phyloP scores from a whole-genome alignment of 2,113 vertebrate genomes.

The Rhinolophus ferrumequinum region DNA sequence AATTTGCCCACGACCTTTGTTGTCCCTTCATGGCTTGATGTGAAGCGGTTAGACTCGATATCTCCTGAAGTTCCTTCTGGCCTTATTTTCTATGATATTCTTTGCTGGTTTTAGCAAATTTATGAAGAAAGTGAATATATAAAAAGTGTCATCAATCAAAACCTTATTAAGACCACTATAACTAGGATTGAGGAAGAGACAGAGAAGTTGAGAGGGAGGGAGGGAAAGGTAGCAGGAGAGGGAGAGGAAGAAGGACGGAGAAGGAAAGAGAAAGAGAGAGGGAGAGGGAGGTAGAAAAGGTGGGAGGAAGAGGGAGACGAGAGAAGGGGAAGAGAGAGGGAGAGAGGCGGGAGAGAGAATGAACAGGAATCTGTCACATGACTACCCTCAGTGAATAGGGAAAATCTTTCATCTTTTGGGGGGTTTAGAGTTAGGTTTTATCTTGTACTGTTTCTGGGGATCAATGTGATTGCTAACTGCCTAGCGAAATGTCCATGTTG shows the following conservation, averaged over 20 bases:
- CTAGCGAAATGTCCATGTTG: not conserved
- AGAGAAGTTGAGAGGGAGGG: too few relatives aligned
- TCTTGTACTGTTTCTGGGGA: not conserved
- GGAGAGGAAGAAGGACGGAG: rapidly evolving
- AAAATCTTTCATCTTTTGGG: not conserved
- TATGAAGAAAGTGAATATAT: not conserved
- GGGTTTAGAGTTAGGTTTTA: not conserved
- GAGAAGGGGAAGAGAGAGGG: too few relatives aligned
- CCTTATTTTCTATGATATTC: not conserved
- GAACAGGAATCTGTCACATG: not conserved
- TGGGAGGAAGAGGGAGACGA: not conserved
- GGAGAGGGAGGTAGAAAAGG: too few relatives aligned
- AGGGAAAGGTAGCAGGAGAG: not conserved
- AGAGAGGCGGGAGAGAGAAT: not conserved
- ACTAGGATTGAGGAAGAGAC: not conserved
- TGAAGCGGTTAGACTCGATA: not conserved
- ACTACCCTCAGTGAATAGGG: not conserved
- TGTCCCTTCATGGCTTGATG: not conserved
- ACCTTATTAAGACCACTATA: not conserved
- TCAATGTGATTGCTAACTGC: not conserved
- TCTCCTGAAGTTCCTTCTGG: not conserved
- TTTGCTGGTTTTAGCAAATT: not conserved
- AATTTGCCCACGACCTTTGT: not conserved
- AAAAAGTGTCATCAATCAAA: not conserved
- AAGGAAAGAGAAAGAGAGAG: not conserved